Conservation (phyloP, 1,140 invertebrate genomes). For the Geopemphigus sp. region DNA sequence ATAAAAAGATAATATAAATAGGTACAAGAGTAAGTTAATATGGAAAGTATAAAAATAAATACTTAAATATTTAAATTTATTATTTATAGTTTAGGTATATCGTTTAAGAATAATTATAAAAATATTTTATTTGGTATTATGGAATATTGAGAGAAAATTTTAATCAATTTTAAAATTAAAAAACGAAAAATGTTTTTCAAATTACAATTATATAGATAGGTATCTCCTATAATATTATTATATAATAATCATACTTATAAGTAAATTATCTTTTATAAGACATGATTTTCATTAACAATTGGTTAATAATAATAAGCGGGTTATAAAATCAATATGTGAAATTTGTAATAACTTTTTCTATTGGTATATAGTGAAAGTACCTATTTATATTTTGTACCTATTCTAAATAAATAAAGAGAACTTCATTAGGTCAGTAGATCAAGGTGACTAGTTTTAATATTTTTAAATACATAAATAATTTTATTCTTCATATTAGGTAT, state of each 20-base stretch:
- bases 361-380: slow-evolving; percentile 14
- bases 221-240: too few relatives aligned
- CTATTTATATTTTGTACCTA: background rate
- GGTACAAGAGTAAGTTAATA: background rate
- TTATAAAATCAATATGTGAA: background rate
- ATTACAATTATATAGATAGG: too few relatives aligned
- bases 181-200: too few relatives aligned
- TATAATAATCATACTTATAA: too few relatives aligned
- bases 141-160: too few relatives aligned
- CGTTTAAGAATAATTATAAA: too few relatives aligned
- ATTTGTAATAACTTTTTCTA: background rate
- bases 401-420: background rate
- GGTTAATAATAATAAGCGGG: background rate
- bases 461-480: background rate
- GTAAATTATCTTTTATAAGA: too few relatives aligned
- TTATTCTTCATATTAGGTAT: background rate
- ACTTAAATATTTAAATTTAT: too few relatives aligned
- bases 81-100: too few relatives aligned
- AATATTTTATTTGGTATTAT: too few relatives aligned
- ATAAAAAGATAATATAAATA: background rate
- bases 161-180: too few relatives aligned
- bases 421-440: slow-evolving; percentile 43
- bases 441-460: slow-evolving; percentile 25
- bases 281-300: background rate
- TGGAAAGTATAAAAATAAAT: too few relatives aligned